Evolutionary conservation across 2,797 vertebrate species (phyloP), one percentile per base, ranked within the genome.

Genomic region (Hipposideros larvatus): DNA sequence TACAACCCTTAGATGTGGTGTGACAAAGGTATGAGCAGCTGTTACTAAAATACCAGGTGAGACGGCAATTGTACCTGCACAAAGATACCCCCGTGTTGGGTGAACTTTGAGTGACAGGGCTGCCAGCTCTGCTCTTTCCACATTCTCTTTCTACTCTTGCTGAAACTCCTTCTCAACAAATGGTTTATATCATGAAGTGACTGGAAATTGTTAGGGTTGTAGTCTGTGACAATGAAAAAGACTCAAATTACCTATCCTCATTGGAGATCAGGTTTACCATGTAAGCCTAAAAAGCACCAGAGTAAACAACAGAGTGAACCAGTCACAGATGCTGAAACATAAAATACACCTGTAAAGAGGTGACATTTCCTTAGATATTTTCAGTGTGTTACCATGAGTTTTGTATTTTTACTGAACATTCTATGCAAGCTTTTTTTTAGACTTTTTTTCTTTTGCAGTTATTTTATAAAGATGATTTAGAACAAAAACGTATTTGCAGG

Each of bases 321-420:
- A 87, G 48, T 13, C n/a, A 61, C 13, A 34, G 57, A 51, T 9
- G 59, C 16, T 13, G 34, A 75, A 75, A 66, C 80, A 75, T n/a
- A 89, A 93, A 90, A 89, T 5, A 31, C 10, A 31, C 37, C 65
- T 83, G 37, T 71, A 84, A 68, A 86, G 16, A 80, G 53, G 46
- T 14, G 31, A 19, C 21, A 19, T 19, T 57, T 86, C 53, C 61
- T 79, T 80, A 14, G 31, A 26, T 65, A 73, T 46, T 73, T 79
- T 31, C 46, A 7, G 11, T 19, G 4, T 78, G 51, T 77, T 66
- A 80, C 63, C 31, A 41, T 43, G 13, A 78, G 83, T 34, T 95
- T 13, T 78, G 11, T 78, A 37, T 82, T 91, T 94, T 88, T 78
- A 55, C 14, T 92, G 68, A 41, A 93, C 4, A 77, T n/a, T 79